phyloP scores from a whole-genome alignment of 2,113 vertebrate species.

The Herpetotheres cachinnans region DNA sequence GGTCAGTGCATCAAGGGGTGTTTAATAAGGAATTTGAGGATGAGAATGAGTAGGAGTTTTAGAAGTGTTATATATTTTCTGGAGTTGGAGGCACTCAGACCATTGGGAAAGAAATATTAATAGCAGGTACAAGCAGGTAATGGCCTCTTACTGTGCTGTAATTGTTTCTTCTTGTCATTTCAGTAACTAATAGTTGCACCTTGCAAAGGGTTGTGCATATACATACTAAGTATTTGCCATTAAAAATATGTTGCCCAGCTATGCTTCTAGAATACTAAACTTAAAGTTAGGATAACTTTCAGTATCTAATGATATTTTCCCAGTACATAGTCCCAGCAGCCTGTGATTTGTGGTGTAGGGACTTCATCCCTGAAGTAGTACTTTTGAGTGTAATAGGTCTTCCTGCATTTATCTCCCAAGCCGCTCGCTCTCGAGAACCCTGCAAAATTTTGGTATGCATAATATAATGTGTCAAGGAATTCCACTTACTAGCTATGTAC shows the following conservation, averaged over 20 bases:
- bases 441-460: not conserved
- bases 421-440: not conserved
- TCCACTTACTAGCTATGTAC: not conserved
- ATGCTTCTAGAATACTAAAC: not conserved
- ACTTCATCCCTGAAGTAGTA: not conserved
- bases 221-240: not conserved
- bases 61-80: not conserved
- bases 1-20: not conserved
- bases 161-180: not conserved
- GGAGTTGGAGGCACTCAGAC: not conserved
- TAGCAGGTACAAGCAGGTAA: not conserved
- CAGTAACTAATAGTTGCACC: not conserved
- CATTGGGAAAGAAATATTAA: not conserved
- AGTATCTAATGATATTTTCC: not conserved
- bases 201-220: not conserved
- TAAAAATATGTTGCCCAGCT: not conserved
- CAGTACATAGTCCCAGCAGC: accelerated
- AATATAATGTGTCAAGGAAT: not conserved
- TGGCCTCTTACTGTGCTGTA: not conserved
- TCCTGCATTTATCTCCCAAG: not conserved
- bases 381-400: not conserved
- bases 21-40: not conserved
- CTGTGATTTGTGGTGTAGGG: not conserved
- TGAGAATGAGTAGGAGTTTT: not conserved
- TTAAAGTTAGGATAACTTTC: not conserved